Conservation (phyloP, 2,113 vertebrate genomes). For the Elephas maximus region DNA sequence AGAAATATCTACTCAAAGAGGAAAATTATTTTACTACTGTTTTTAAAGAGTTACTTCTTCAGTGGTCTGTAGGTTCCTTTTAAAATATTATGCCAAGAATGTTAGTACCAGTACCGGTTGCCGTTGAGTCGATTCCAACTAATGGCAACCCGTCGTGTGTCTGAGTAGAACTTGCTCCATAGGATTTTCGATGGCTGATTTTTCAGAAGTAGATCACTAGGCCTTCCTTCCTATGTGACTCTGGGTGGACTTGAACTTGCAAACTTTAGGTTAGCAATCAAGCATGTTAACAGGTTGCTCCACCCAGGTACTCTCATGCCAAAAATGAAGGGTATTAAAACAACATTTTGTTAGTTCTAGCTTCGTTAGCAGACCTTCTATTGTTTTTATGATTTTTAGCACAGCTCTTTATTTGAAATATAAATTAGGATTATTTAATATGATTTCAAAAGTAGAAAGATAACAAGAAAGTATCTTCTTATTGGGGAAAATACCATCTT, state of each 20-base stretch:
- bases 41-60: not conserved
- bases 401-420: not conserved
- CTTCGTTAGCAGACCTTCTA: not conserved
- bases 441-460: not conserved
- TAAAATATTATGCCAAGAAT: not conserved
- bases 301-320: not conserved
- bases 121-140: not conserved
- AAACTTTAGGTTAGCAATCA: not conserved
- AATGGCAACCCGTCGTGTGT: not conserved
- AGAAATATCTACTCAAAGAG: not conserved
- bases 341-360: not conserved
- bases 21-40: not conserved
- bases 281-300: not conserved
- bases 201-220: not conserved
- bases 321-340: not conserved
- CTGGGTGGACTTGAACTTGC: not conserved
- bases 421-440: not conserved
- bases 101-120: not conserved
- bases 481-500: not conserved
- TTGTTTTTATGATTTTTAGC: not conserved
- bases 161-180: not conserved
- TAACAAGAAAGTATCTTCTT: not conserved
- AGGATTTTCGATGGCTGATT: not conserved
- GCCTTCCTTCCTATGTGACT: not conserved
- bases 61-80: not conserved